Evolutionary conservation across 2,797 vertebrate species (phyloP), one percentile per base, ranked within the genome.

Genomic region (Bovichtus diacanthus): DNA sequence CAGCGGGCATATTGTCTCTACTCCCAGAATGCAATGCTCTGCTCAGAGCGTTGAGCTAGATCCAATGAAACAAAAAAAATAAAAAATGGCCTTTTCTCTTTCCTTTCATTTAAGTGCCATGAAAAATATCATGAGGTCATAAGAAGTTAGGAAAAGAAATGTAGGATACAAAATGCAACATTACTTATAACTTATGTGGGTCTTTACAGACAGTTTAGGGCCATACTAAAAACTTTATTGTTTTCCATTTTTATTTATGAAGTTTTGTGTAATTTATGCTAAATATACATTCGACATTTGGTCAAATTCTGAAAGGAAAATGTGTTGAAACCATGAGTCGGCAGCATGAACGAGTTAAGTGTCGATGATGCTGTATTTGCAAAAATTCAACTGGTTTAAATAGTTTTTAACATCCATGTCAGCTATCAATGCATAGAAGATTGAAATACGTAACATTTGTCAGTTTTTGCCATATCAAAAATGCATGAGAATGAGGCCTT

Each of bases 1-100:
- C 59, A 51, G 70, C 29, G 47, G 65, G 70, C 67, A 72, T 63
- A 41, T 74, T 60, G 73, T 82, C 60, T 77, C 50, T 19, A 2
- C 43, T 51, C 64, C 64, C 78, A 79, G 63, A 77, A 77, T 71
- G 67, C 70, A 82, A 3, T 36, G 46, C 64, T 69, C 59, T 18
- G 47, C 29, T 21, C 31, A 13, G 39, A 71, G 44, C 70, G 39
- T 10, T 10, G 36, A 12, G 27, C 10, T 38, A 29, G 9, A 66
- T 39, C 23, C 27, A 51, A 54, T 21, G 54, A 5, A 7, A 12
- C 44, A 3, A 5, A 50, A 11, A 34, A 10, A 2, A 5, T 46
- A 50, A 11, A 34, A 10, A 2, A 5, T 46, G 8, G 34, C 5
- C 8, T 11, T 67, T 38, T 54, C 34, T 11, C 31, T 56, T n/a